Conservation (phyloP, 2,888 invertebrate species). For the Cordilura impudica region DNA sequence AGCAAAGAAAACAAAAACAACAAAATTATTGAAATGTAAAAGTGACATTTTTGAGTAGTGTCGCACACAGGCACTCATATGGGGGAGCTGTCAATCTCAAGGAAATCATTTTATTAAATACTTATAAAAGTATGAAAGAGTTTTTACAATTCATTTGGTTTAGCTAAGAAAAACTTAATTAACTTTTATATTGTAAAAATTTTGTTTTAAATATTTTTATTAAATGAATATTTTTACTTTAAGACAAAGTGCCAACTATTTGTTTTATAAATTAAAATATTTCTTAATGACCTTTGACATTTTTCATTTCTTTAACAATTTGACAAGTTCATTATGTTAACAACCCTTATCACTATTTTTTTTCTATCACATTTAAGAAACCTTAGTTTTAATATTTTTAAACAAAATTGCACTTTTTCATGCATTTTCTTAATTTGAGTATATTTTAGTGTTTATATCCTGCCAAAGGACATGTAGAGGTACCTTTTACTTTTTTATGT, state of each 20-base stretch:
- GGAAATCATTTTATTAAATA: not conserved
- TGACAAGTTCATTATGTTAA: not conserved
- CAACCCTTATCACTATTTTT: constrained; percentile 21
- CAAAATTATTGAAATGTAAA: constrained; percentile 31
- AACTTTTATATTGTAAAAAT: too few species aligned
- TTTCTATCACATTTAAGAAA: constrained; percentile 8
- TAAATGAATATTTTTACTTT: too few species aligned
- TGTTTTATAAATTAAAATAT: not conserved
- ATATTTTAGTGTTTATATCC: constrained; percentile 37
- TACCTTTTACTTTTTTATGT: not conserved
- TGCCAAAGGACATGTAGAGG: constrained; percentile 42
- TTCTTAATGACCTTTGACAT: constrained; percentile 44
- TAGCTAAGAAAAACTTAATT: too few species aligned
- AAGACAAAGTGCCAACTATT: not conserved
- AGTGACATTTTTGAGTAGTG: constrained; percentile 43
- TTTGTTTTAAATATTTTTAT: too few species aligned
- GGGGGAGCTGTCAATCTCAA: constrained; percentile 56
- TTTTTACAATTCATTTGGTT: not conserved
- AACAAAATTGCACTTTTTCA: constrained; percentile 15
- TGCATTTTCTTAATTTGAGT: not conserved
- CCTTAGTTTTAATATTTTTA: not conserved
- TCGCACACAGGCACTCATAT: constrained; percentile 17
- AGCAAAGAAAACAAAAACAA: constrained; percentile 1
- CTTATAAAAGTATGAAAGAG: not conserved
- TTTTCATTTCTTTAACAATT: not conserved